Percentiles rank a stretch among this genome's conserved stretches.
These are phyloP conservation scores for Sebastiscus tertius DNA, from an alignment of 2,797 vertebrate species.

Conservation along the genomic window DNA sequence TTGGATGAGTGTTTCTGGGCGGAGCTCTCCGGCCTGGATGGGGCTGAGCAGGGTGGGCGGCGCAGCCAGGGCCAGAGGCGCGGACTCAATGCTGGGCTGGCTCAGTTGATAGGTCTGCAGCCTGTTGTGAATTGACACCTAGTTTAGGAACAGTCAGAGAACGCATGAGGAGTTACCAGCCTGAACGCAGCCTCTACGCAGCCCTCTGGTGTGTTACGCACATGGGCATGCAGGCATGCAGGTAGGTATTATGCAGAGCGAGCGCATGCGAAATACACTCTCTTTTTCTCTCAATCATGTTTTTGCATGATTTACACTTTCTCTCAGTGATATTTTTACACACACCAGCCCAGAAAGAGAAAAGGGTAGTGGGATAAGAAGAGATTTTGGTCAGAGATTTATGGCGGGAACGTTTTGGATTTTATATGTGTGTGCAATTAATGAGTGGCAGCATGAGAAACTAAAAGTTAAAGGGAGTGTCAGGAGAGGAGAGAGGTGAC, in stretches of 20 bases:
- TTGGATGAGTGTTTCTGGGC: conserved; percentile 94
- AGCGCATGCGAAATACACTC: conserved; percentile 66
- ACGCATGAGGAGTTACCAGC: conserved; percentile 98
- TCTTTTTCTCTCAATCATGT: conserved; percentile 36
- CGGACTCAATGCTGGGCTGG: conserved; percentile 84
- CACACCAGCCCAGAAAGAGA: conserved; percentile 47
- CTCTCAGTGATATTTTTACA: conserved; percentile 10
- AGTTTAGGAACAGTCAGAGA: conserved; percentile 99
- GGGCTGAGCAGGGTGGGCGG: conserved; percentile 85
- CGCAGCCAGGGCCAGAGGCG: conserved; percentile 86
- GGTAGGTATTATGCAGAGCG: conserved; percentile 60
- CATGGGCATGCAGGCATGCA: conserved; percentile 81
- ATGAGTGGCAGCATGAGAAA: conserved; percentile 42
- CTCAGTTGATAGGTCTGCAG: conserved; percentile 99
- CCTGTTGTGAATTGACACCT: conserved; percentile 99
- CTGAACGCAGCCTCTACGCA: conserved; percentile 89
- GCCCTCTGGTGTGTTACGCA: conserved; percentile 75
- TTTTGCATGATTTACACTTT: conserved; percentile 31
- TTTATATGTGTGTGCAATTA: conserved; percentile 23
- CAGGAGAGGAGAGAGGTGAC: conserved; percentile 66
- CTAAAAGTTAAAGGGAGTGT: conserved; percentile 49
- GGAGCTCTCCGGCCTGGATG: conserved; percentile 82
- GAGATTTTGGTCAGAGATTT: conserved; percentile 51
- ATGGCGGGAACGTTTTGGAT: conserved; percentile 8
- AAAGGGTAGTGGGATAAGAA: conserved; percentile 34